Evolutionary conservation across 2,888 invertebrate species (phyloP).

Genomic region (Tetheella fluctuosa): DNA sequence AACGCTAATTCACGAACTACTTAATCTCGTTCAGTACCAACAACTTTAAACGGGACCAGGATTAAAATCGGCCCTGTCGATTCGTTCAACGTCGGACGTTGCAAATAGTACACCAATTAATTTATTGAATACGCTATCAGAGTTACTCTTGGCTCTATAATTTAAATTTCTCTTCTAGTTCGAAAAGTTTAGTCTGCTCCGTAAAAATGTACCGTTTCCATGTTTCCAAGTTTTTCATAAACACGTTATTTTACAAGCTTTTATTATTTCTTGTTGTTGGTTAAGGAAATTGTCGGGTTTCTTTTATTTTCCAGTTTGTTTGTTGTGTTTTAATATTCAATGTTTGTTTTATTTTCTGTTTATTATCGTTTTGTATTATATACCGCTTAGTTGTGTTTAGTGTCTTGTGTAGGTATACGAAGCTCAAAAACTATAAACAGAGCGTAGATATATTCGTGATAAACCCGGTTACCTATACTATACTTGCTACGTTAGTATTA

Average conservation of each 20-base stretch:
- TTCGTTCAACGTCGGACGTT: slow-evolving; percentile 14
- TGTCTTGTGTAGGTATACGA: background rate
- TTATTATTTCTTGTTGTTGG: background rate
- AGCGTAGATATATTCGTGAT: background rate
- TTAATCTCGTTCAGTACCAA: slow-evolving; percentile 54
- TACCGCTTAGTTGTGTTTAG: background rate
- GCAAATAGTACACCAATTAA: slow-evolving; percentile 40
- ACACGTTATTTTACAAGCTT: background rate
- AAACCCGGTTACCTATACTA: too few relatives aligned
- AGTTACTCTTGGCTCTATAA: slow-evolving; percentile 21
- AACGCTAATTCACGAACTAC: slow-evolving; percentile 64
- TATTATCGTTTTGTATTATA: background rate
- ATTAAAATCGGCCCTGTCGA: slow-evolving; percentile 32
- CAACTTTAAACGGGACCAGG: slow-evolving; percentile 51
- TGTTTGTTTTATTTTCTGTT: background rate
- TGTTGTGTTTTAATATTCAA: background rate
- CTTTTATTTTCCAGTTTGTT: background rate
- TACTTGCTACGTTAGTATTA: background rate
- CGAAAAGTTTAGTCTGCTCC: slow-evolving; percentile 21
- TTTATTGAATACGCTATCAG: slow-evolving; percentile 42
- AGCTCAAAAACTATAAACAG: background rate
- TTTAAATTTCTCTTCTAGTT: slow-evolving; percentile 23
- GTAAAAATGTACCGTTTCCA: background rate
- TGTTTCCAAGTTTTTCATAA: background rate
- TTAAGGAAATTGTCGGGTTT: background rate